Conservation (phyloP, 2,113 vertebrate genomes). For the Colossoma macropomum region DNA sequence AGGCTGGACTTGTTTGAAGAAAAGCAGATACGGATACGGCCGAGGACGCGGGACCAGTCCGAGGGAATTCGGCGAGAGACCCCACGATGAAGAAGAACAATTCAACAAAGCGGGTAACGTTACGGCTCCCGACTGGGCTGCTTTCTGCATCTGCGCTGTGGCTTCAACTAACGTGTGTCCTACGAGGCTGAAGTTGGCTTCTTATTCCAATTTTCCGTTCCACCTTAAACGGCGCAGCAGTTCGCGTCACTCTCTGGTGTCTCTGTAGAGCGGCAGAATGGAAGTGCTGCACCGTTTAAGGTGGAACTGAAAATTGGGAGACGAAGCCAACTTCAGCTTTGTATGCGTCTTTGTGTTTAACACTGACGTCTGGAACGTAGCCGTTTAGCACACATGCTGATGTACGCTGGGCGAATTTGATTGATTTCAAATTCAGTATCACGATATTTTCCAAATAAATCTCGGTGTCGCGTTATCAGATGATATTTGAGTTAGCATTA, state of each 20-base stretch:
- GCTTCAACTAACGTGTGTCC: background rate
- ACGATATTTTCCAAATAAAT: background rate
- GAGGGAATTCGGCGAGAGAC: background rate
- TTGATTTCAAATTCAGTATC: background rate
- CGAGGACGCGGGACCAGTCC: slow-evolving; percentile 32
- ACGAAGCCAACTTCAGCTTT: too few relatives aligned
- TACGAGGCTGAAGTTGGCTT: too few relatives aligned
- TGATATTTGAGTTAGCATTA: too few relatives aligned
- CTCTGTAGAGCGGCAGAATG: too few relatives aligned
- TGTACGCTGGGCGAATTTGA: too few relatives aligned
- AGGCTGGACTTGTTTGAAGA: slow-evolving; percentile 19
- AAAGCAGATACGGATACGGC: slow-evolving; percentile 40
- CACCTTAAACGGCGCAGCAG: too few relatives aligned
- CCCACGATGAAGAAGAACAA: slow-evolving; percentile 83
- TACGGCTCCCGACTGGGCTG: slow-evolving; percentile 37
- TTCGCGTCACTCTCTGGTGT: too few relatives aligned
- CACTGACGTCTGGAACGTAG: background rate
- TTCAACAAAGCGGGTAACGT: slow-evolving; percentile 83
- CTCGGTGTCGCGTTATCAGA: too few relatives aligned
- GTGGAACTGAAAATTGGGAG: too few relatives aligned
- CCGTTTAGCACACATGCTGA: background rate
- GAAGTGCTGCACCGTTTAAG: too few relatives aligned
- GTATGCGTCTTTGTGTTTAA: slow-evolving; percentile 11
- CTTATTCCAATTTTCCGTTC: too few relatives aligned
- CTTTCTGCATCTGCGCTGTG: background rate